These are phyloP conservation scores for Malacoctenus gilli DNA, from an alignment of 2,797 vertebrate species.

Conservation along the genomic window DNA sequence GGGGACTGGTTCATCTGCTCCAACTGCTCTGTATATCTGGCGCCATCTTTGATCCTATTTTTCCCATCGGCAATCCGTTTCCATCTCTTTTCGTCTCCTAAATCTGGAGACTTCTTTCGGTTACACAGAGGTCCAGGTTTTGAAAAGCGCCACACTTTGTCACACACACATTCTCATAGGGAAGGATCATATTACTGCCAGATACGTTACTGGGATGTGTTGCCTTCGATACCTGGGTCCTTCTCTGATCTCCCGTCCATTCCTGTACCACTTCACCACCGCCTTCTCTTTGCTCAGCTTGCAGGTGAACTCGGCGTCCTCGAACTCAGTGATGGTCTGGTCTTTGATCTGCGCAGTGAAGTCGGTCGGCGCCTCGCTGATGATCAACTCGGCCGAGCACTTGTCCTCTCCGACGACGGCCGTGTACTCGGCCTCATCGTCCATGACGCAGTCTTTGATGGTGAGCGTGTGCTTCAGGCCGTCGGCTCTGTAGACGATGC, in stretches of 20 bases:
- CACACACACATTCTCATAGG: too few relatives aligned
- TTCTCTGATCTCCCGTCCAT: slow-evolving; percentile 94
- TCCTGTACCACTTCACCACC: slow-evolving; percentile 92
- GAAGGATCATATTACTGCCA: too few relatives aligned
- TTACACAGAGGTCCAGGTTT: too few relatives aligned
- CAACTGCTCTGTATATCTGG: too few relatives aligned
- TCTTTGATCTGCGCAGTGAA: slow-evolving; percentile 91
- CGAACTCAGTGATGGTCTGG: slow-evolving; percentile 96
- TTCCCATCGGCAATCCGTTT: too few relatives aligned
- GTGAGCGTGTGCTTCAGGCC: slow-evolving; percentile 93
- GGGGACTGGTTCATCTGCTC: too few relatives aligned
- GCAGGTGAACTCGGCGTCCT: slow-evolving; percentile 94
- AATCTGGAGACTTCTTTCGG: too few relatives aligned
- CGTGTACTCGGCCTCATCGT: slow-evolving; percentile 95
- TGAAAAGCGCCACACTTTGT: too few relatives aligned
- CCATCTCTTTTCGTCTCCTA: too few relatives aligned
- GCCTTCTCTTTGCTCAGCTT: slow-evolving; percentile 95
- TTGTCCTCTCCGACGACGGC: slow-evolving; percentile 90
- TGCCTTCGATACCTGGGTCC: slow-evolving; percentile 88
- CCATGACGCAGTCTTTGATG: slow-evolving; percentile 93
- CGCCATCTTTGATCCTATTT: too few relatives aligned
- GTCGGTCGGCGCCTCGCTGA: slow-evolving; percentile 96
- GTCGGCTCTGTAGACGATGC: slow-evolving; percentile 89
- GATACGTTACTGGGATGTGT: too few relatives aligned
- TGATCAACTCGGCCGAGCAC: slow-evolving; percentile 92